Conservation (phyloP, 2,797 vertebrate species). For the Dicrostonyx torquatus region DNA sequence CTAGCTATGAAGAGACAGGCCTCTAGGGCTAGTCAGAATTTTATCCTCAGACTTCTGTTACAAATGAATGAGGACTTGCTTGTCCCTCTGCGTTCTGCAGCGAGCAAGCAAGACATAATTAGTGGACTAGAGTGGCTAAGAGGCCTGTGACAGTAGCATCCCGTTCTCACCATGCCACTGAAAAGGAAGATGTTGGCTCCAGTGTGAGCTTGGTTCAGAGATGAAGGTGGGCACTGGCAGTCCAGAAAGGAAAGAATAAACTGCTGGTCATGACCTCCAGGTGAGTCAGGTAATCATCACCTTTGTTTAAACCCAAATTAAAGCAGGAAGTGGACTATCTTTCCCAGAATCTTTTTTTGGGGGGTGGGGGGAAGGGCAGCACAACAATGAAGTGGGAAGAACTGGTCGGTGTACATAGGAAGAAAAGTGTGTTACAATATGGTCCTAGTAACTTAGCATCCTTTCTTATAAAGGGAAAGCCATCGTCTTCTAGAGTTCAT, state of each 20-base stretch:
- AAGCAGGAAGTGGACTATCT: background rate
- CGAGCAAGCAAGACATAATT: background rate
- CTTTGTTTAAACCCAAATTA: background rate
- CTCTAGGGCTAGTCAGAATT: background rate
- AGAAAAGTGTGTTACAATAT: background rate
- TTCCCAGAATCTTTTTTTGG: background rate
- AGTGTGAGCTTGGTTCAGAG: background rate
- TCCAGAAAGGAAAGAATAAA: slow-evolving; percentile 9
- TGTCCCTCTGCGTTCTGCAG: background rate
- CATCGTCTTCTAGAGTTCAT: background rate
- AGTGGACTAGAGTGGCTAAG: background rate
- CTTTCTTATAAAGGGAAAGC: background rate
- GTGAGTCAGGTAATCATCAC: background rate
- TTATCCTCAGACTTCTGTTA: background rate
- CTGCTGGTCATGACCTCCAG: background rate
- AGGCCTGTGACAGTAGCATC: background rate
- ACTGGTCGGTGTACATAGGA: background rate
- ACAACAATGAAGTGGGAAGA: background rate
- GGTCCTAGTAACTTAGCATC: background rate
- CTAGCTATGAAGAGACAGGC: background rate
- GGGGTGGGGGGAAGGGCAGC: accelerated
- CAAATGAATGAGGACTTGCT: background rate
- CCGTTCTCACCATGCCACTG: too few species aligned
- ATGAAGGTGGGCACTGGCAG: background rate
- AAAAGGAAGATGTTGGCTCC: background rate